Conservation (phyloP, 2,797 vertebrate species). For the Scarus forsteni region DNA sequence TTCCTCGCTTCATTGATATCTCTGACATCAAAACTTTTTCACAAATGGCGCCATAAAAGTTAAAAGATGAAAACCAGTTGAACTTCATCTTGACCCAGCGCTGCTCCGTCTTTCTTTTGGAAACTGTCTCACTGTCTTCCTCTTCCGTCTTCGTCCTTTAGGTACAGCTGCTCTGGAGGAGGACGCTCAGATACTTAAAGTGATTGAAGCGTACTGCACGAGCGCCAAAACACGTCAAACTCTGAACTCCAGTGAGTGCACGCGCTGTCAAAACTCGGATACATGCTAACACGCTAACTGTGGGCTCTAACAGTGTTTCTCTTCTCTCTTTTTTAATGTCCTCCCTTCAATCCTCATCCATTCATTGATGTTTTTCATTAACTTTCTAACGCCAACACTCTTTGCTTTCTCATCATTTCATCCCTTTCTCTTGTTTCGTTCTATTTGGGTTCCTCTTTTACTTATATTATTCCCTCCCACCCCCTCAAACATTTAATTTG, state of each 20-base stretch:
- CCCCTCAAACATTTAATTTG: slow-evolving; percentile 26
- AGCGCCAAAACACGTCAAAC: slow-evolving; percentile 98
- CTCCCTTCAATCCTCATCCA: slow-evolving; percentile 36
- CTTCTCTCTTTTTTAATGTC: slow-evolving; percentile 45
- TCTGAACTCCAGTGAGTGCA: slow-evolving; percentile 95
- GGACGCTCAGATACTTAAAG: slow-evolving; percentile 97
- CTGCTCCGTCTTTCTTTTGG: too few species aligned
- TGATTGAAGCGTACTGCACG: slow-evolving; percentile 98
- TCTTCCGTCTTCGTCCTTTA: slow-evolving; percentile 51
- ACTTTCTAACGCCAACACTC: not conserved
- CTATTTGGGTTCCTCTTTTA: slow-evolving; percentile 4
- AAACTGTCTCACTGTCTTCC: too few species aligned
- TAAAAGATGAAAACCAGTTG: too few species aligned
- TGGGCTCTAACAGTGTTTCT: slow-evolving; percentile 70
- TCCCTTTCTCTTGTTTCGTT: not conserved
- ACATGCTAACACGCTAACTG: slow-evolving; percentile 2
- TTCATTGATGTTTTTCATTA: slow-evolving; percentile 41
- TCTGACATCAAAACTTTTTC: too few species aligned
- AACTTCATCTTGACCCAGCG: too few species aligned
- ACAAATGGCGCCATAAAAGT: too few species aligned
- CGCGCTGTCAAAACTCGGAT: not conserved
- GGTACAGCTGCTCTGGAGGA: slow-evolving; percentile 97
- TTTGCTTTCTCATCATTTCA: not conserved
- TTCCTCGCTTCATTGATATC: too few species aligned
- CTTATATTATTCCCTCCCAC: slow-evolving; percentile 45